Conservation (phyloP, 2,797 vertebrate genomes). For the Poeciliopsis presidionis region DNA sequence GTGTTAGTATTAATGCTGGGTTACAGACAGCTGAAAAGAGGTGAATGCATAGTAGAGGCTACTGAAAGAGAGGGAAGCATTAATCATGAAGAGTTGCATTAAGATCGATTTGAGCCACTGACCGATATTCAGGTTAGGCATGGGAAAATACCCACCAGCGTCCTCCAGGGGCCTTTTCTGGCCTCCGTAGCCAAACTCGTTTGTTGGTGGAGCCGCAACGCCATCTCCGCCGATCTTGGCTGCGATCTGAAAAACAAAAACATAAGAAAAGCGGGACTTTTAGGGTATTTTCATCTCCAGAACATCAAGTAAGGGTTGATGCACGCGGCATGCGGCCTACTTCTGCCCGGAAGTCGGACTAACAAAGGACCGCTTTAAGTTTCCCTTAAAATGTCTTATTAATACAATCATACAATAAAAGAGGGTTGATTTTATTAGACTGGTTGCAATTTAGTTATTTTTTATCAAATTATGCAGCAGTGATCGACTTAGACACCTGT, state of each 20-base stretch:
- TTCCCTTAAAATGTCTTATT: neutral
- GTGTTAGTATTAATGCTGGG: constrained; percentile 4
- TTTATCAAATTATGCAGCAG: rapidly evolving
- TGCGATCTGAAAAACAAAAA: constrained; percentile 85
- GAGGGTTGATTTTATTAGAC: rapidly evolving
- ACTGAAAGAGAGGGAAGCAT: constrained; percentile 60
- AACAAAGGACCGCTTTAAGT: constrained; percentile 61
- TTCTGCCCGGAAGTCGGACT: constrained; percentile 52
- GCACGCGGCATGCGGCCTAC: constrained; percentile 50
- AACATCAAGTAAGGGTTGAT: neutral
- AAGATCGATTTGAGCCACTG: constrained; percentile 79
- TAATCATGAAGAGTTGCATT: constrained; percentile 66
- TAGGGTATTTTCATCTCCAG: neutral
- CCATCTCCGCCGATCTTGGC: constrained; percentile 98
- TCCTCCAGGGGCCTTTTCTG: constrained; percentile 99
- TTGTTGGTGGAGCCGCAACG: constrained; percentile 84
- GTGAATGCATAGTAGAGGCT: constrained; percentile 25
- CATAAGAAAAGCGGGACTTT: neutral
- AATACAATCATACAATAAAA: neutral
- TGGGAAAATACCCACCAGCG: constrained; percentile 91
- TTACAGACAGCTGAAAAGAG: constrained; percentile 16
- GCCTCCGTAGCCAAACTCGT: constrained; percentile 95
- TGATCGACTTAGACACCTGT: neutral
- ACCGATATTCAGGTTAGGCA: constrained; percentile 83
- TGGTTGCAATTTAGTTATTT: rapidly evolving